Base-by-base conservation (phyloP, 2,888 invertebrate genomes). In the Rosalia funebris region DNA sequence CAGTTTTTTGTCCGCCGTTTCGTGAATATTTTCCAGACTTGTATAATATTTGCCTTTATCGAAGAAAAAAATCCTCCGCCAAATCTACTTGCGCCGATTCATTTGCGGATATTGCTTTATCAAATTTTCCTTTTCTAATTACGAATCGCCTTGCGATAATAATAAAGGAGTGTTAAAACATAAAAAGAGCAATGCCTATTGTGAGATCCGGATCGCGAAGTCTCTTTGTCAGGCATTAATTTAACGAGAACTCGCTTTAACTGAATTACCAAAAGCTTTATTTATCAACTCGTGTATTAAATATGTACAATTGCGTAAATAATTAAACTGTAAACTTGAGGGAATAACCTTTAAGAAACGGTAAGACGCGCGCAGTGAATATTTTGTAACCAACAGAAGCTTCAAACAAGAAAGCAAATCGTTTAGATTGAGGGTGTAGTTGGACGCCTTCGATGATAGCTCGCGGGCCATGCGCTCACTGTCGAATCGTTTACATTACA, bases 401-500 rank as follows among this genome's bases (percentile, higher is more conserved):
- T 57, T 39, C 53, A 50, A 44, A 54, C 47, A 44, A 44, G 57
- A 54, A 52, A 55, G 60, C 55, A 55, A 60, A 60, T 56, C 60
- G 54, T 57, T 56, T 61, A 57, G 56, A 61, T 57, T 61, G 56
- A 57, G 60, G 45, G 52, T 39, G 56, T 46, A 45, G 60, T 50
- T 50, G 19, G 25, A 37, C 19, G 15, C 17, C 54, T 41, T 36
- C 48, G 16, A 2, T 2, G 17, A 42, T 44, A 55, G 1, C 9
- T 55, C 55, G 55, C 60, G 37, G 60, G 55, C 9, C 47, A 16
- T 5, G 4, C 25, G 25, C 25, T 25, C 4, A 25, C 25, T 25
- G 3, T n/a, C n/a, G n/a, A n/a, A n/a, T n/a, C n/a, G n/a, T n/a
- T n/a, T n/a, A n/a, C n/a, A n/a, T n/a, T n/a, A n/a, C n/a, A n/a